Percentiles rank a stretch among this genome's conserved stretches.
Evolutionary conservation across 2,113 vertebrate genomes (phyloP).

Genomic region (Gopherus flavomarginatus): DNA sequence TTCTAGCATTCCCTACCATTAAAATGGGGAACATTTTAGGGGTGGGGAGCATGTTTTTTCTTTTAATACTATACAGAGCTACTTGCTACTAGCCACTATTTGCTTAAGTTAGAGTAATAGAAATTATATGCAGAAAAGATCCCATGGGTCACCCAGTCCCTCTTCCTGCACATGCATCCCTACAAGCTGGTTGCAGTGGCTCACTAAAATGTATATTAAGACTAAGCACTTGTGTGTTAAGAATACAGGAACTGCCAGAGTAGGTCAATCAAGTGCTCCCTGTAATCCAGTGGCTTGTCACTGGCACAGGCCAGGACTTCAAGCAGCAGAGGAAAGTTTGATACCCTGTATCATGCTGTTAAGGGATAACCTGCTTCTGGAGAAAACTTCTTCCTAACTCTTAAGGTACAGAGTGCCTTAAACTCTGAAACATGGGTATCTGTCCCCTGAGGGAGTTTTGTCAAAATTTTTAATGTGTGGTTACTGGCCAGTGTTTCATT

Average conservation of each 20-base stretch:
- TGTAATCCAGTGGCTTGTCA: no score
- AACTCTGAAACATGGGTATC: neutral
- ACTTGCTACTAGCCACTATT: no score
- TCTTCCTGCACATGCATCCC: no score
- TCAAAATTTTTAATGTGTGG: neutral
- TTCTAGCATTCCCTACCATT: no score
- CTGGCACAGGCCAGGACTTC: no score
- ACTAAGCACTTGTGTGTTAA: rapidly evolving
- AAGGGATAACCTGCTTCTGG: rapidly evolving
- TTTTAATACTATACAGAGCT: no score
- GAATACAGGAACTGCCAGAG: neutral
- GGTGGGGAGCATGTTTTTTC: no score
- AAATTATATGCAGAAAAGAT: no score
- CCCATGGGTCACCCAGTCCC: no score
- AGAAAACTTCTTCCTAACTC: neutral
- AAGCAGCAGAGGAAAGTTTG: neutral
- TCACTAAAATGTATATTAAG: neutral
- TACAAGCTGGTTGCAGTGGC: neutral
- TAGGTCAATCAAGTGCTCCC: neutral
- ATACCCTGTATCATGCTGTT: neutral
- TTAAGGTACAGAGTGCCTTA: neutral
- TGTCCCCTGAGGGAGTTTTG: neutral
- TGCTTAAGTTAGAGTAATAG: no score
- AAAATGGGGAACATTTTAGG: no score
- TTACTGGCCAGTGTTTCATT: neutral